A percentile compares a stretch with the other conserved stretches of the same genome.
Conservation (phyloP, 2,888 invertebrate genomes). For the Acleris sparsana region DNA sequence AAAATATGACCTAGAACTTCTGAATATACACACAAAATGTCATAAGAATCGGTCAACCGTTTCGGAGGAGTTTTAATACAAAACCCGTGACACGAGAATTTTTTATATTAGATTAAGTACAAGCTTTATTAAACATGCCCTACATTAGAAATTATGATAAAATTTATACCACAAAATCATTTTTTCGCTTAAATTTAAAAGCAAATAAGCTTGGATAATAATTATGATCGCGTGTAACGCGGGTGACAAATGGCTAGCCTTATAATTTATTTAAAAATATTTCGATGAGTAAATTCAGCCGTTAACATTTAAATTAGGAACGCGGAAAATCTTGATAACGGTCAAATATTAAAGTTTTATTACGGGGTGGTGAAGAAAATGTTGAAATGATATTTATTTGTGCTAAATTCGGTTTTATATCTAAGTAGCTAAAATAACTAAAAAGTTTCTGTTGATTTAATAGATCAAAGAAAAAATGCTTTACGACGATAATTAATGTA, state of each 20-base stretch:
- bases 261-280: slow-evolving; percentile 30
- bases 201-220: slow-evolving; percentile 23
- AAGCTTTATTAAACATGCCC: slow-evolving; percentile 6
- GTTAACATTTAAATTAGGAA: slow-evolving; percentile 31
- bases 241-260: slow-evolving; percentile 29
- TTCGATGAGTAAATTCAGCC: slow-evolving; percentile 34
- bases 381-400: background rate
- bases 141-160: slow-evolving; percentile 6
- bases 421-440: background rate
- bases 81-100: too few relatives aligned
- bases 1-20: too few relatives aligned
- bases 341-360: slow-evolving; percentile 33
- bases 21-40: too few relatives aligned
- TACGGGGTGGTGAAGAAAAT: slow-evolving; percentile 12
- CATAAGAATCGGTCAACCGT: too few relatives aligned
- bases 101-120: too few relatives aligned
- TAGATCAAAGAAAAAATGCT: too few relatives aligned
- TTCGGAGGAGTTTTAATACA: too few relatives aligned
- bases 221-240: slow-evolving; percentile 28
- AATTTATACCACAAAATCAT: slow-evolving; percentile 9
- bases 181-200: slow-evolving; percentile 19
- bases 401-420: background rate
- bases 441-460: too few relatives aligned
- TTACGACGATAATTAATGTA: too few relatives aligned
- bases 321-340: slow-evolving; percentile 34